Evolutionary conservation across 37 sponge, comb jelly and placozoan species (phyloP), one percentile per base, ranked within the genome.

Genomic region (Aplysina aerophoba): DNA sequence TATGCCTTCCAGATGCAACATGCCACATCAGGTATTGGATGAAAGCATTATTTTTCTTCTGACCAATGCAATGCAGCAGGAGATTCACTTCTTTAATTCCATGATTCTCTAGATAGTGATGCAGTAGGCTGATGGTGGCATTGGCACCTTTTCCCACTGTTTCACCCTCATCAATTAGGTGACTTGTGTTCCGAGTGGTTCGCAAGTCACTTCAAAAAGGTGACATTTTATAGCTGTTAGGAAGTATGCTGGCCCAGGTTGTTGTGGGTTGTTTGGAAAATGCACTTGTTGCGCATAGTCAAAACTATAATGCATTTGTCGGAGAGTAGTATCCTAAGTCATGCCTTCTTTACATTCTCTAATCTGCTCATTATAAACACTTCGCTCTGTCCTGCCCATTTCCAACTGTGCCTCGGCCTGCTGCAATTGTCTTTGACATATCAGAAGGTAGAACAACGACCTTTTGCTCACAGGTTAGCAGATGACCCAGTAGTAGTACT

Each of bases 111-210:
- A 85, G 63, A 50, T 25, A 85, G 41, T 85, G 77, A 56, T 58
- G 85, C 8, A 85, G 41, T 20, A 85, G 15, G 78, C 85, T 85
- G n/a, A 85, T 58, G 15, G 66, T 62, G 21, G 79, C 54, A 59
- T 85, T 77, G 22, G 86, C 79, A 36, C 79, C 86, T 60, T 85
- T 73, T 35, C 85, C 85, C 4, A 56, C 30, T n/a, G 54, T 63
- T 4, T 81, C 74, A 58, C 64, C 82, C 35, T 87, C 87, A 72
- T 87, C 87, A 30, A 81, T 81, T 4, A 87, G 53, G 82, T 81
- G 81, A 81, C 82, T 61, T 81, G 82, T 0, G 15, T 13, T 17
- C 67, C 39, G 1, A 22, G 20, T 20, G 81, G 37, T 33, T 78
- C 79, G 22, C 73, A 69, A 2, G 56, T 14, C 27, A 77, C 73